A percentile compares a stretch with the other conserved stretches of the same genome.
phyloP scores from a whole-genome alignment of 1,140 invertebrate genomes.

The Helicoverpa zea region DNA sequence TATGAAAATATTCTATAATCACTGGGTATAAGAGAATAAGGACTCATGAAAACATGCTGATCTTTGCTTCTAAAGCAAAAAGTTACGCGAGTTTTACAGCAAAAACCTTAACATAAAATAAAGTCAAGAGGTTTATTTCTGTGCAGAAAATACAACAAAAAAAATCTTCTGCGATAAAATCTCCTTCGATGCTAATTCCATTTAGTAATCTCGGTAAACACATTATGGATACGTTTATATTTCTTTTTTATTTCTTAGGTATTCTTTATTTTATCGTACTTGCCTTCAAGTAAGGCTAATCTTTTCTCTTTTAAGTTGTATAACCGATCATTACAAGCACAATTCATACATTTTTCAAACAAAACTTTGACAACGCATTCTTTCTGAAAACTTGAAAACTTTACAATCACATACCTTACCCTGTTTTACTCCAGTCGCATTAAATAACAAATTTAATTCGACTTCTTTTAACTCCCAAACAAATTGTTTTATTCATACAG shows the following conservation, averaged over 20 bases:
- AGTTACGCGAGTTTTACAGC: no score
- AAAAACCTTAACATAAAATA: no score
- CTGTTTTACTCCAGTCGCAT: neutral
- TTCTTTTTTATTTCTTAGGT: neutral
- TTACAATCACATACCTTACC: neutral
- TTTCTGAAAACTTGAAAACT: neutral
- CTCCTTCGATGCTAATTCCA: no score
- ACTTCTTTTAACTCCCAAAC: conserved; percentile 32
- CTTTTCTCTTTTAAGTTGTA: neutral
- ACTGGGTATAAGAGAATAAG: neutral
- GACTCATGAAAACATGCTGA: neutral
- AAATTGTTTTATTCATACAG: conserved; percentile 35
- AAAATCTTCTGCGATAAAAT: no score
- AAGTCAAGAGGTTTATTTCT: no score
- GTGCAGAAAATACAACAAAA: no score
- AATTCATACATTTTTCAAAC: conserved; percentile 5
- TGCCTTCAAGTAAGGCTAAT: neutral
- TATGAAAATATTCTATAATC: no score
- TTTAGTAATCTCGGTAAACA: neutral
- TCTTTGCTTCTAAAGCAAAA: no score
- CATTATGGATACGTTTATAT: neutral
- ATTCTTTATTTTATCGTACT: neutral
- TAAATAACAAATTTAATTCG: neutral
- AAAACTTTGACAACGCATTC: conserved; percentile 7
- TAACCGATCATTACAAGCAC: no score